Evolutionary conservation across 2,797 vertebrate species (phyloP).

Genomic region (Myotis myotis): DNA sequence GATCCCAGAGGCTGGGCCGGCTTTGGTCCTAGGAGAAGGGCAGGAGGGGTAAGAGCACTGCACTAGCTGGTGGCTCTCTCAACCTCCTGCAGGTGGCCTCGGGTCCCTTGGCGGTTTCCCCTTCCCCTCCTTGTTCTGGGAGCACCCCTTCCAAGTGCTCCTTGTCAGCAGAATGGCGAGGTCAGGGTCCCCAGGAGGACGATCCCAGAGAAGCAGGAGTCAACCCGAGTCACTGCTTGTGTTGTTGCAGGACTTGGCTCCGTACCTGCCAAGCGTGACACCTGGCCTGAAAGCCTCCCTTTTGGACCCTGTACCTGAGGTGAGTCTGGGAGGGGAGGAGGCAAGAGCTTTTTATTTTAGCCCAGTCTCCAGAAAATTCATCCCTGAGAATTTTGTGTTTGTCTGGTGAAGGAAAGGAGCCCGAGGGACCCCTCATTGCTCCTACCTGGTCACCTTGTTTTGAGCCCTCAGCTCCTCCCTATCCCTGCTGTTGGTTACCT

Average conservation of each 20-base stretch:
- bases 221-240: neutral
- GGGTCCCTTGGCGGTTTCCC: neutral
- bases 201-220: neutral
- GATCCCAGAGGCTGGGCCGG: neutral
- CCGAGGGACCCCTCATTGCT: neutral
- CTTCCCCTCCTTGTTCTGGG: neutral
- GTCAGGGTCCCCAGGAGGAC: neutral
- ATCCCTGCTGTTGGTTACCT: neutral
- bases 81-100: neutral
- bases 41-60: neutral
- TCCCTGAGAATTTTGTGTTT: neutral
- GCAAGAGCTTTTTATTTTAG: neutral
- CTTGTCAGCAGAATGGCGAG: neutral
- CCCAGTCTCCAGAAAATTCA: neutral
- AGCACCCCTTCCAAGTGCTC: neutral
- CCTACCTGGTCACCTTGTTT: neutral
- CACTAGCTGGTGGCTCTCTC: neutral
- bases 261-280: conserved; percentile 97
- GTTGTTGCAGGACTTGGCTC: conserved; percentile 93
- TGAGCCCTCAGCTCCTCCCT: neutral
- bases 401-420: neutral
- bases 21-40: neutral
- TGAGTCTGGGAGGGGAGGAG: conserved; percentile 74
- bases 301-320: conserved; percentile 97
- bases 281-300: conserved; percentile 97